Conservation (phyloP, 2,797 vertebrate genomes). For the Enteromius thamalakanensis region DNA sequence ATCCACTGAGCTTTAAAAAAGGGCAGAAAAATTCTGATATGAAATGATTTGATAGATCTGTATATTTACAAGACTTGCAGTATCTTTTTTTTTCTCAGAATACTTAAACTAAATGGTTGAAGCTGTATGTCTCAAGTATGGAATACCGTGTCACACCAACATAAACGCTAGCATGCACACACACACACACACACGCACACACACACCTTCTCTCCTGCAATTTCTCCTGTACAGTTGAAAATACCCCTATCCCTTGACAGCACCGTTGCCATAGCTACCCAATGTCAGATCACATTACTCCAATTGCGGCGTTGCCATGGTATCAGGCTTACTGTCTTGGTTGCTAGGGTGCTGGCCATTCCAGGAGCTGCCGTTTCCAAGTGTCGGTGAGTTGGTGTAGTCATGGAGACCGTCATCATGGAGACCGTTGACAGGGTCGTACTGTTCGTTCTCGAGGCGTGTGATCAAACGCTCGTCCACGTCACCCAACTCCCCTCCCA, state of each 20-base stretch:
- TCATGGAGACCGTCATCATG: slow-evolving; percentile 92
- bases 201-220: slow-evolving; percentile 26
- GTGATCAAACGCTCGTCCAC: slow-evolving; percentile 99
- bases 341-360: slow-evolving; percentile 98
- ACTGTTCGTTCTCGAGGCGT: slow-evolving; percentile 99
- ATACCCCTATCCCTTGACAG: slow-evolving; percentile 44
- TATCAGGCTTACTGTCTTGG: slow-evolving; percentile 99
- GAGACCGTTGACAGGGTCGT: slow-evolving; percentile 95
- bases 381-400: slow-evolving; percentile 98
- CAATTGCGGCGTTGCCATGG: slow-evolving; percentile 96
- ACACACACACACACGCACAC: slow-evolving; percentile 22
- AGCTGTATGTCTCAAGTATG: slow-evolving; percentile 32
- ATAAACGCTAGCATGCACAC: slow-evolving; percentile 37
- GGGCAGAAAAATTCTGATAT: slow-evolving; percentile 76
- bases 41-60: slow-evolving; percentile 48
- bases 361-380: slow-evolving; percentile 98
- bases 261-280: slow-evolving; percentile 51
- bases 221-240: slow-evolving; percentile 43
- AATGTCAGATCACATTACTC: slow-evolving; percentile 80
- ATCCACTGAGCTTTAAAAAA: slow-evolving; percentile 65
- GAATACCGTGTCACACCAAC: slow-evolving; percentile 26
- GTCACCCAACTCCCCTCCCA: slow-evolving; percentile 99
- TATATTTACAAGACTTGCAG: slow-evolving; percentile 51
- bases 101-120: slow-evolving; percentile 35
- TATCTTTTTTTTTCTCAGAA: background rate